phyloP scores from a whole-genome alignment of 2,888 invertebrate genomes.

The Apomyelois bistriatella region DNA sequence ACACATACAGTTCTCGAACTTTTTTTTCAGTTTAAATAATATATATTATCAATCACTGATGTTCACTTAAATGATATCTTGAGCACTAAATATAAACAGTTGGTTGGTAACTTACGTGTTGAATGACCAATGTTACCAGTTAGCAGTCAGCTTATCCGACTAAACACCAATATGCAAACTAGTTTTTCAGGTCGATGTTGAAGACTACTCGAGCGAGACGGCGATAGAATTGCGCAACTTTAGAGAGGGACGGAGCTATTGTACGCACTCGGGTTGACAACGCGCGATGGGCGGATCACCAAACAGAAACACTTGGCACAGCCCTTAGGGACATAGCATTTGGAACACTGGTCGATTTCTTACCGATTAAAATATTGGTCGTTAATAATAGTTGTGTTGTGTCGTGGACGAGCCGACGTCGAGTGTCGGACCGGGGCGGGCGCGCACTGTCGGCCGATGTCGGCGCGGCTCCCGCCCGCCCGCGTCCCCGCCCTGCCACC shows the following conservation, averaged over 20 bases:
- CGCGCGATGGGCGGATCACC: constrained; percentile 28
- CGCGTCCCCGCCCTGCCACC: constrained; percentile 37
- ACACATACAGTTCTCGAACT: background rate
- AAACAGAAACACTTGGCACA: constrained; percentile 50
- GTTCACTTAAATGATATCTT: constrained; percentile 23
- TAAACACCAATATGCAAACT: constrained; percentile 54
- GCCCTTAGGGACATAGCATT: constrained; percentile 39
- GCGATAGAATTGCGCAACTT: constrained; percentile 57
- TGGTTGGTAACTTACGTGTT: constrained; percentile 58
- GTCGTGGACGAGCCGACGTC: constrained; percentile 79
- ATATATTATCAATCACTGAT: constrained; percentile 7
- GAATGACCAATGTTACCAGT: constrained; percentile 50
- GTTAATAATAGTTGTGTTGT: constrained; percentile 67
- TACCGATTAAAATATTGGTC: constrained; percentile 74
- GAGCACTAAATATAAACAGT: constrained; percentile 19
- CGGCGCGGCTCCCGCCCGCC: constrained; percentile 33
- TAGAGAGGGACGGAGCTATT: constrained; percentile 46
- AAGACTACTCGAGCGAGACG: constrained; percentile 42
- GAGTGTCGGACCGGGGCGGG: constrained; percentile 77
- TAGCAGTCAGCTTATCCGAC: constrained; percentile 46
- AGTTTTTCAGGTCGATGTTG: constrained; percentile 33
- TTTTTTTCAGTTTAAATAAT: no score
- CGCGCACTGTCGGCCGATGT: constrained; percentile 69
- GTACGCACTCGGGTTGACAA: constrained; percentile 37
- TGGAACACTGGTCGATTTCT: constrained; percentile 58